Evolutionary conservation across 2,888 invertebrate genomes (phyloP), one percentile per base, ranked within the genome.

Genomic region (Oscheius myriophilus): DNA sequence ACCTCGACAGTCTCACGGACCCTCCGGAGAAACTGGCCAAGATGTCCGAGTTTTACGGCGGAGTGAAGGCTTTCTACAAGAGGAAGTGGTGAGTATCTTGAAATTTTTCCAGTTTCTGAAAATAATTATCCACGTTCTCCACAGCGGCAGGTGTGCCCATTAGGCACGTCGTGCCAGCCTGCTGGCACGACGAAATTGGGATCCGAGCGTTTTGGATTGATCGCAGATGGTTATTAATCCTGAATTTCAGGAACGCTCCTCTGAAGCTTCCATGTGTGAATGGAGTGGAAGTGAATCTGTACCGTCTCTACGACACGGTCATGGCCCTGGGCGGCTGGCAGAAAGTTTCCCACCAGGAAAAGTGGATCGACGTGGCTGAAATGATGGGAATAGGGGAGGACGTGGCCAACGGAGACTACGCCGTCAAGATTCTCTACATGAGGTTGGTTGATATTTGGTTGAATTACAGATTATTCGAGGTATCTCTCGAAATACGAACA

Each of bases 251-350:
- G 82, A 76, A 72, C 52, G 75, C 75, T 23, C 75, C 75, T 16
- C 64, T 84, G 23, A 91, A 91, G 84, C 88, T 90, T 41, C 92
- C 93, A 2, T 90, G 91, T 87, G 92, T 96, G 73, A 93, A 93
- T 89, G 95, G 96, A 69, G 91, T 92, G 85, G 93, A 93, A 88
- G 91, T 97, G 86, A 96, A 97, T 90, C 90, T 97, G 80, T 94
- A 92, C 89, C 91, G 92, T 73, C 91, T 97, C 81, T 97, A 96
- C 89, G 92, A 91, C 83, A 91, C 94, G 87, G 96, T 97, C 62
- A 94, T 93, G 82, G 92, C 92, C 76, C 91, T 93, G 84, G 96
- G 96, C 82, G 97, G 97, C 83, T 93, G 96, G 91, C 91, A 93
- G 82, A 96, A 94, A 92, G 79, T 84, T 16, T 77, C 82, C 0